Percentiles rank a stretch among this genome's conserved stretches.
phyloP scores from a whole-genome alignment of 2,113 vertebrate genomes.

The Pyrgilauda ruficollis region DNA sequence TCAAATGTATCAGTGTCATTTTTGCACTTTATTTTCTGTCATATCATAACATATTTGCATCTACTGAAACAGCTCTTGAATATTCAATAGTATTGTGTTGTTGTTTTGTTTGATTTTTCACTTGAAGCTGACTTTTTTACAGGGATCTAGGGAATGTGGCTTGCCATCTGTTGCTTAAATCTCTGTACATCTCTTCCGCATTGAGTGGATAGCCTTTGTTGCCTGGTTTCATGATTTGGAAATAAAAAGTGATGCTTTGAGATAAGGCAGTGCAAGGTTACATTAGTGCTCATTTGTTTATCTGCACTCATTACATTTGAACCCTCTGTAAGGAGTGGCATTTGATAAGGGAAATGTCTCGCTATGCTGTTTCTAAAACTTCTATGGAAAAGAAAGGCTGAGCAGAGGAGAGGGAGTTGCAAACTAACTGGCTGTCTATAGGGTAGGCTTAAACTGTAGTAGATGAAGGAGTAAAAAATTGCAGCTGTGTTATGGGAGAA shows the following conservation, averaged over 20 bases:
- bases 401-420: background rate
- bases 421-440: background rate
- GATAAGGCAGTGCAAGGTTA: background rate
- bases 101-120: background rate
- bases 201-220: background rate
- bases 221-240: background rate
- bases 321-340: background rate
- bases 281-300: background rate
- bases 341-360: background rate
- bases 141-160: background rate
- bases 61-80: background rate
- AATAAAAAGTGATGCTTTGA: background rate
- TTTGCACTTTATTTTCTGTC: background rate
- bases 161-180: slow-evolving; percentile 26
- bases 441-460: background rate
- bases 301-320: background rate
- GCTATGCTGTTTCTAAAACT: background rate
- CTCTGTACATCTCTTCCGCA: background rate
- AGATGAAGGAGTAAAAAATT: background rate
- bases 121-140: background rate
- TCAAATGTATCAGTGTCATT: background rate
- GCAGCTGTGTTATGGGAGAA: background rate
- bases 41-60: background rate
- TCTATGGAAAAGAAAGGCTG: background rate
- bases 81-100: background rate